These are phyloP conservation scores for Illadopsis cleaveri DNA, from an alignment of 2,113 vertebrate species.

Conservation along the genomic window DNA sequence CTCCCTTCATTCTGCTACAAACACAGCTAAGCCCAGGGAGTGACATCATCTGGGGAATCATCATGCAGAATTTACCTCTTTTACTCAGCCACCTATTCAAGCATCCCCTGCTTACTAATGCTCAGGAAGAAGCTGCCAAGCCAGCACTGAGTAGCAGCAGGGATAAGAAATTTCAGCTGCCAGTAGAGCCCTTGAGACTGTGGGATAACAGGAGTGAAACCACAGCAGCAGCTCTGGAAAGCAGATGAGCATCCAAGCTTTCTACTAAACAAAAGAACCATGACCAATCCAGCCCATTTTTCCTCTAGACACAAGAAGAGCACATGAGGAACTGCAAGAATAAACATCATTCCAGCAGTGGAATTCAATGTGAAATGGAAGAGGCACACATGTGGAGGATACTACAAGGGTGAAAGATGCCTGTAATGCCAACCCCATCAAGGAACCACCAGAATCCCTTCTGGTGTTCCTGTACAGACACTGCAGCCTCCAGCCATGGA, in stretches of 20 bases:
- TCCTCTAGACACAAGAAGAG: not conserved
- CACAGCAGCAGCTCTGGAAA: not conserved
- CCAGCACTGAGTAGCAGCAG: not conserved
- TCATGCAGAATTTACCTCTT: not conserved
- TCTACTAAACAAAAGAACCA: not conserved
- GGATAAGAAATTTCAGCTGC: not conserved
- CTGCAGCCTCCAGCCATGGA: not conserved
- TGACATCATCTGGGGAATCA: not conserved
- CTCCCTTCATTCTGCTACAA: not conserved
- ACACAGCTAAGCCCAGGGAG: not conserved
- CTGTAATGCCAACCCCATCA: not conserved
- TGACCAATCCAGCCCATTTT: not conserved
- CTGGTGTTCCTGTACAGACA: rapidly evolving
- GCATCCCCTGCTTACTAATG: not conserved
- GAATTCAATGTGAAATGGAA: not conserved
- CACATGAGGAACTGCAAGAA: not conserved
- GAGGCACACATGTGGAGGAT: not conserved
- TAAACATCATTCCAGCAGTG: not conserved
- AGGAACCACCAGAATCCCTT: not conserved
- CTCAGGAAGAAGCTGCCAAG: not conserved
- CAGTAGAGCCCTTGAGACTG: not conserved
- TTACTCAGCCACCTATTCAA: not conserved
- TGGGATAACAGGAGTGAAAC: not conserved
- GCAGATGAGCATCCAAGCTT: not conserved
- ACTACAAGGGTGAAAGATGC: not conserved